These are phyloP conservation scores for Ageneiosus marmoratus DNA, from an alignment of 2,113 vertebrate species.

Conservation along the genomic window DNA sequence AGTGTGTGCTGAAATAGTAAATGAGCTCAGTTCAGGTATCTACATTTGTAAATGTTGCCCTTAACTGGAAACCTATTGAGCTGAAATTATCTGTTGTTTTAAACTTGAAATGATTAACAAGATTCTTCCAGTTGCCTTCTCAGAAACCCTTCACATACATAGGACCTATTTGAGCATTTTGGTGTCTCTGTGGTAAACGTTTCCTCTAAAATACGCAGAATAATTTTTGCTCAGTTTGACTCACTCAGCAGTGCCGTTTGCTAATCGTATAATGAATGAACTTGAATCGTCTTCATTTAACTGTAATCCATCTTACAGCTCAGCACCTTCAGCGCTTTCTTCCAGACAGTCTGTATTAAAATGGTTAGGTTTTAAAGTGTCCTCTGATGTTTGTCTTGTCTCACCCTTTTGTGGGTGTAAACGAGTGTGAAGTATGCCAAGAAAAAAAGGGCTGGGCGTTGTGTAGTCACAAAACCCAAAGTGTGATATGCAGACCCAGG, in stretches of 20 bases:
- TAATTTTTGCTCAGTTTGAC: constrained; percentile 1
- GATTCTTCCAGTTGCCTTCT: not conserved
- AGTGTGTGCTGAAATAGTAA: not conserved
- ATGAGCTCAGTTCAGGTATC: not conserved
- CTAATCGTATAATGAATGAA: not conserved
- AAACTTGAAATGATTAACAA: not conserved
- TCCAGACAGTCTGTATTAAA: too few relatives aligned
- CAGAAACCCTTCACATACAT: not conserved
- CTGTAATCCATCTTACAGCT: not conserved
- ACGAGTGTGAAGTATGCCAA: not conserved
- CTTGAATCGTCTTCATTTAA: not conserved
- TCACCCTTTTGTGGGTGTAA: not conserved
- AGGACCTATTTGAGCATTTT: not conserved
- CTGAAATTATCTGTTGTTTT: not conserved
- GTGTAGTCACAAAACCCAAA: not conserved
- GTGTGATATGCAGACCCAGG: not conserved
- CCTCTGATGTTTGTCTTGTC: not conserved
- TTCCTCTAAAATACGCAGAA: not conserved
- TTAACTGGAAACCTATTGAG: not conserved
- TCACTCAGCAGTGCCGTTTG: not conserved
- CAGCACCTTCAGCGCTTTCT: not conserved
- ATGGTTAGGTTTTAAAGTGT: not conserved
- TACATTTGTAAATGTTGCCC: not conserved
- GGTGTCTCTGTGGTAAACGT: not conserved
- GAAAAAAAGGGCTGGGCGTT: not conserved